Conservation (phyloP, 1,140 invertebrate species). For the Macrotrachela quadricornifera region DNA sequence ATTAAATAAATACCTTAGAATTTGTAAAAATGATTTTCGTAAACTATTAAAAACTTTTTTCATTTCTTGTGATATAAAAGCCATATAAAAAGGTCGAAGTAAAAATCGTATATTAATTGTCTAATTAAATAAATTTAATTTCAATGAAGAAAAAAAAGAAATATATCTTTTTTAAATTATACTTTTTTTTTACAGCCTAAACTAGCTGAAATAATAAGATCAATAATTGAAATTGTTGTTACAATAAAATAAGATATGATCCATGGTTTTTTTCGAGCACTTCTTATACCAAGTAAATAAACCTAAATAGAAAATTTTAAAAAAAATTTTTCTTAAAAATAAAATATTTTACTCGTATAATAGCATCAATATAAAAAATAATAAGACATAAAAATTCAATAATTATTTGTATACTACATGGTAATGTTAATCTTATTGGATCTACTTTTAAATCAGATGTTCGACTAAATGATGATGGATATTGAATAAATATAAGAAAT, state of each 20-base stretch:
- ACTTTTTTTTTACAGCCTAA: constrained; percentile 13
- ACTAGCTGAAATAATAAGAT: constrained; percentile 16
- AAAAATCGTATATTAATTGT: constrained; percentile 18
- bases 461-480: constrained; percentile 22
- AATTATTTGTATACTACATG: constrained; percentile 19
- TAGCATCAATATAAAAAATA: constrained; percentile 16
- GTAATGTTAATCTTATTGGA: constrained; percentile 11
- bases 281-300: constrained; percentile 14
- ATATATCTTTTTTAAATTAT: constrained; percentile 13
- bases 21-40: constrained; percentile 19
- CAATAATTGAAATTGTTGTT: constrained; percentile 16
- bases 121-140: constrained; percentile 11
- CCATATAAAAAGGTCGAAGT: constrained; percentile 21
- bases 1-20: constrained; percentile 16
- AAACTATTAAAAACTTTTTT: constrained; percentile 26
- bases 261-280: constrained; percentile 18
- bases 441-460: constrained; percentile 18
- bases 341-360: constrained; percentile 15
- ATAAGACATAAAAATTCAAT: constrained; percentile 22
- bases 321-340: not conserved
- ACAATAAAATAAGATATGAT: constrained; percentile 14
- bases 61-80: constrained; percentile 23
- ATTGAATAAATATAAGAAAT: constrained; percentile 23
- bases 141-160: not conserved
- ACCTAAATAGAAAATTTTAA: constrained; percentile 11